A percentile compares a stretch with the other conserved stretches of the same genome.
Evolutionary conservation across 2,888 invertebrate genomes (phyloP).

Genomic region (Branchellion lobata): DNA sequence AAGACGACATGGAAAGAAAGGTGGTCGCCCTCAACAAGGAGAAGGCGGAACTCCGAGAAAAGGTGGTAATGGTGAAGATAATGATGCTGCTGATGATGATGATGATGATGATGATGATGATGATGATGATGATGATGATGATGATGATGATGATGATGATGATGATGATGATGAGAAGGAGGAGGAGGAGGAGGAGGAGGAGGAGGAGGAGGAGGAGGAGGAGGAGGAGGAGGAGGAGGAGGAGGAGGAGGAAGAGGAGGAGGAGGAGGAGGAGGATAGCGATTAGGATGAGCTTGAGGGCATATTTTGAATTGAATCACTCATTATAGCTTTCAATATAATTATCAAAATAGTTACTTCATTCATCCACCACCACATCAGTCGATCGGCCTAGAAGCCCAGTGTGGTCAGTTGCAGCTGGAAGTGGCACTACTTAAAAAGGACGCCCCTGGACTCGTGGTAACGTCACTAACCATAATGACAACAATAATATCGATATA

Average conservation of each 20-base stretch:
- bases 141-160: slow-evolving; percentile 4
- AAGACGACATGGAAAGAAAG: neutral
- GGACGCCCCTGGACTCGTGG: too few species aligned
- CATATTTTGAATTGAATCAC: too few species aligned
- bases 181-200: neutral
- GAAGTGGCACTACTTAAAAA: too few species aligned
- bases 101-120: slow-evolving; percentile 30
- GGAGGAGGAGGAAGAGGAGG: too few species aligned
- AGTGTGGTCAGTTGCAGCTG: too few species aligned
- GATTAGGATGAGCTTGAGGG: neutral
- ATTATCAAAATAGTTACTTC: too few species aligned
- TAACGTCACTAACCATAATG: too few species aligned
- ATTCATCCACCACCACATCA: too few species aligned
- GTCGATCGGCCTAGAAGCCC: too few species aligned
- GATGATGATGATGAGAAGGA: slow-evolving; percentile 1
- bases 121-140: slow-evolving; percentile 22
- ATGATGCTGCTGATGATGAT: slow-evolving; percentile 19
- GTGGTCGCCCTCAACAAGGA: slow-evolving; percentile 2
- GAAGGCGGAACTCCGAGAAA: neutral
- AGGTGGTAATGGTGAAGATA: slow-evolving; percentile 24
- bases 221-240: too few species aligned
- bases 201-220: neutral
- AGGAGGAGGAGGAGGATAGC: neutral
- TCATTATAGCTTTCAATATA: too few species aligned
- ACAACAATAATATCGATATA: too few species aligned